These are phyloP conservation scores for Scomber scombrus DNA, from an alignment of 2,113 vertebrate genomes.

Conservation along the genomic window DNA sequence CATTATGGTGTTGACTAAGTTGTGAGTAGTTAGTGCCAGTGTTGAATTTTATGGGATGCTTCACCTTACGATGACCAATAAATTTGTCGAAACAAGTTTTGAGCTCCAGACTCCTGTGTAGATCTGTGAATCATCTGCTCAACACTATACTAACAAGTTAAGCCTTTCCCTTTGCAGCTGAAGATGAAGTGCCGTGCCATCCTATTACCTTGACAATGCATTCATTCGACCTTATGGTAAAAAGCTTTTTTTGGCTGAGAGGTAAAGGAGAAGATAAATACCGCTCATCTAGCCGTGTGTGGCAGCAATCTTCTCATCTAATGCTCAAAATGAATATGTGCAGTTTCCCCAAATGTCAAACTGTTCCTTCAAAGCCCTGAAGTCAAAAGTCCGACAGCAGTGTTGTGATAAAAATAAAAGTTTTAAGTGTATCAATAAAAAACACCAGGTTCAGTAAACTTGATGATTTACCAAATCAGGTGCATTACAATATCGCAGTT, in stretches of 20 bases:
- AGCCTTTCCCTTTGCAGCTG: neutral
- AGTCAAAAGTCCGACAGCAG: constrained; percentile 66
- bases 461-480: constrained; percentile 78
- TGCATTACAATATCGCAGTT: constrained; percentile 78
- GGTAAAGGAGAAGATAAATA: neutral
- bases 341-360: neutral
- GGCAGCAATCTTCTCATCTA: neutral
- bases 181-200: neutral
- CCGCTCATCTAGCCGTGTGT: too few relatives aligned
- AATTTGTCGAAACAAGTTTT: neutral
- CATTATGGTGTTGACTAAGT: neutral
- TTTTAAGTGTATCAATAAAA: constrained; percentile 82
- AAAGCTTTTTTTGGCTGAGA: neutral
- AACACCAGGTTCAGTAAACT: constrained; percentile 78
- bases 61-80: neutral
- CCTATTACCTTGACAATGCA: neutral
- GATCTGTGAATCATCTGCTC: neutral
- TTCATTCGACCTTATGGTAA: neutral
- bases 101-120: neutral
- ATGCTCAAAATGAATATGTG: neutral
- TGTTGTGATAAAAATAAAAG: constrained; percentile 83
- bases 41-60: neutral
- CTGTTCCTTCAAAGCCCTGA: neutral
- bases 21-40: neutral
- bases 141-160: neutral